These are phyloP conservation scores for Empis stercorea DNA, from an alignment of 2,888 invertebrate genomes.

Conservation along the genomic window DNA sequence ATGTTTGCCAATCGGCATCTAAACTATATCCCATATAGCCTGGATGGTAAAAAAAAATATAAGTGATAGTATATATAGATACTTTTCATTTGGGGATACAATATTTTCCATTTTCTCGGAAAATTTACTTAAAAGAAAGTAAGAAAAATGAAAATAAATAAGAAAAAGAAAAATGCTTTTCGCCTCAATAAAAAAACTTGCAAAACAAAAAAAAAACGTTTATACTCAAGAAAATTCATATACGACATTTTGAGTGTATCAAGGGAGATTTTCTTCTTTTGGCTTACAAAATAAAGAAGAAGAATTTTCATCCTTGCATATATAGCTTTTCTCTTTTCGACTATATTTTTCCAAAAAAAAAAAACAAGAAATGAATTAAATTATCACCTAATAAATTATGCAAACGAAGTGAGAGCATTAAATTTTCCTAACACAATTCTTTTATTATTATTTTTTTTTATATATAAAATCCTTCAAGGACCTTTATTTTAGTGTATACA, in stretches of 20 bases:
- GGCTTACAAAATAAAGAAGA: background rate
- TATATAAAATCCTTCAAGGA: no score
- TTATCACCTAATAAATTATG: slow-evolving; percentile 1
- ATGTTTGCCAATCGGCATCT: background rate
- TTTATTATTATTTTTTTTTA: no score
- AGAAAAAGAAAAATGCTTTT: no score
- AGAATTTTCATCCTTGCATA: no score
- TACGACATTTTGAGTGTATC: slow-evolving; percentile 1
- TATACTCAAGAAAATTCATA: background rate
- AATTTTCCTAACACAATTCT: background rate
- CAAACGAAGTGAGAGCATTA: slow-evolving; percentile 1
- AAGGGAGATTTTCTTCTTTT: background rate
- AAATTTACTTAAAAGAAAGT: background rate
- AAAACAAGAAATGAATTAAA: background rate
- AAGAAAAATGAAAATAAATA: background rate
- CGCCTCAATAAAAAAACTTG: no score
- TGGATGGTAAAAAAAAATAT: background rate
- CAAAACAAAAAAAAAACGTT: background rate
- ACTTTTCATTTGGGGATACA: background rate
- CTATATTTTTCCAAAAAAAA: background rate
- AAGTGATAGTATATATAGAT: background rate
- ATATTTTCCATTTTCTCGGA: background rate
- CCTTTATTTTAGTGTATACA: no score
- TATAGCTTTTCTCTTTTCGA: background rate
- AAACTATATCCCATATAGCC: background rate